Percentiles rank a stretch among this genome's conserved stretches.
Evolutionary conservation across 2,888 invertebrate species (phyloP).

Genomic region (Apodemia duryi): DNA sequence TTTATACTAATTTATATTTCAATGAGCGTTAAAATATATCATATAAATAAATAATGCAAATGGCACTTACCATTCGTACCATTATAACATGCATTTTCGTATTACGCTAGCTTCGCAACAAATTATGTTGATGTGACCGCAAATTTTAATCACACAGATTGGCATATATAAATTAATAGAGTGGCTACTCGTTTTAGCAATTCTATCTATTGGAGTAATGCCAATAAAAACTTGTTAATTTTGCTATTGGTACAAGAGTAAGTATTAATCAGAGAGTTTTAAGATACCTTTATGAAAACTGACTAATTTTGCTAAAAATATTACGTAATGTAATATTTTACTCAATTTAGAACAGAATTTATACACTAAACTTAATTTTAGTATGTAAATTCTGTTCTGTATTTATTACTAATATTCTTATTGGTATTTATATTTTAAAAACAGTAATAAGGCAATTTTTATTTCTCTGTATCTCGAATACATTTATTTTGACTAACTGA

Average conservation of each 20-base stretch:
- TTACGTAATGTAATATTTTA: too few species aligned
- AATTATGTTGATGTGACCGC: slow-evolving; percentile 19
- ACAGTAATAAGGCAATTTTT: too few species aligned
- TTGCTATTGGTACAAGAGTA: slow-evolving; percentile 46
- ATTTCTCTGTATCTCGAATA: too few species aligned
- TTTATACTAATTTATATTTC: too few species aligned
- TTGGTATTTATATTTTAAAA: too few species aligned
- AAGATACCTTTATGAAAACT: neutral
- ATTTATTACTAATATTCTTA: too few species aligned
- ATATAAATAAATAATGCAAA: neutral
- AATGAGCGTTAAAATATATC: too few species aligned
- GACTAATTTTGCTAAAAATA: too few species aligned
- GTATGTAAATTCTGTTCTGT: too few species aligned
- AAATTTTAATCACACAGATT: slow-evolving; percentile 21
- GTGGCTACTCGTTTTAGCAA: slow-evolving; percentile 31
- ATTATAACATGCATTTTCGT: slow-evolving; percentile 2
- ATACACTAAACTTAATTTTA: too few species aligned
- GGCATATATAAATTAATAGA: slow-evolving; percentile 20
- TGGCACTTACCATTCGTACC: neutral
- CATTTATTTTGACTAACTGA: too few species aligned
- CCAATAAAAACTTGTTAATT: slow-evolving; percentile 71
- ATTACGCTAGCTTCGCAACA: neutral
- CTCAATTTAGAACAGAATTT: too few species aligned
- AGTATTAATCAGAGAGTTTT: neutral
- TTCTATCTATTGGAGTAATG: slow-evolving; percentile 51